Conservation (phyloP, 2,888 invertebrate species). For the Chaitophorus viminalis region DNA sequence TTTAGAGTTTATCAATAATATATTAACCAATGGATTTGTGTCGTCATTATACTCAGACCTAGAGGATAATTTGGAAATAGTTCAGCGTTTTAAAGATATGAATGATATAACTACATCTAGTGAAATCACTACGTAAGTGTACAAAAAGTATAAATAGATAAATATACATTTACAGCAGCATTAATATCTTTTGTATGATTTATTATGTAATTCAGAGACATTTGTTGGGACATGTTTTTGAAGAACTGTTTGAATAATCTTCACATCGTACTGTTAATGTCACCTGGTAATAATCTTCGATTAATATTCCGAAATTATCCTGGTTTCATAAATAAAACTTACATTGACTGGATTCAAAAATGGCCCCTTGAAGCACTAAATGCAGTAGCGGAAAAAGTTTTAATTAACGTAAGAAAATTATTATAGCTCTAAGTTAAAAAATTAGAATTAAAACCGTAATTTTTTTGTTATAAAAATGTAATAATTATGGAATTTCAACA, state of each 20-base stretch:
- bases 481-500: too few relatives aligned
- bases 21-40: conserved; percentile 45
- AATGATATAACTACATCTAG: too few relatives aligned
- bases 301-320: conserved; percentile 92
- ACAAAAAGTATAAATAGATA: too few relatives aligned
- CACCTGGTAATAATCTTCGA: conserved; percentile 82
- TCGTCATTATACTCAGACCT: conserved; percentile 31
- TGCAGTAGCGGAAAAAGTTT: conserved; percentile 86
- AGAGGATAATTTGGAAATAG: conserved; percentile 31
- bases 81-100: neutral
- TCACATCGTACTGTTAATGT: conserved; percentile 90
- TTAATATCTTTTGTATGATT: neutral
- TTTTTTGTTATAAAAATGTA: too few relatives aligned
- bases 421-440: too few relatives aligned
- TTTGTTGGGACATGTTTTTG: conserved; percentile 81
- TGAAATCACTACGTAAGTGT: conserved; percentile 20
- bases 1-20: conserved; percentile 48
- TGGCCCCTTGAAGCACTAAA: conserved; percentile 91
- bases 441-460: too few relatives aligned
- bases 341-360: conserved; percentile 93
- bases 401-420: conserved; percentile 76
- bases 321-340: conserved; percentile 87
- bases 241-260: conserved; percentile 81
- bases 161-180: neutral
- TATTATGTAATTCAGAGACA: neutral